Percentiles rank a stretch among this genome's conserved stretches.
These are phyloP conservation scores for Ichneumoninae sp. DNA, from an alignment of 2,888 invertebrate species.

Conservation along the genomic window DNA sequence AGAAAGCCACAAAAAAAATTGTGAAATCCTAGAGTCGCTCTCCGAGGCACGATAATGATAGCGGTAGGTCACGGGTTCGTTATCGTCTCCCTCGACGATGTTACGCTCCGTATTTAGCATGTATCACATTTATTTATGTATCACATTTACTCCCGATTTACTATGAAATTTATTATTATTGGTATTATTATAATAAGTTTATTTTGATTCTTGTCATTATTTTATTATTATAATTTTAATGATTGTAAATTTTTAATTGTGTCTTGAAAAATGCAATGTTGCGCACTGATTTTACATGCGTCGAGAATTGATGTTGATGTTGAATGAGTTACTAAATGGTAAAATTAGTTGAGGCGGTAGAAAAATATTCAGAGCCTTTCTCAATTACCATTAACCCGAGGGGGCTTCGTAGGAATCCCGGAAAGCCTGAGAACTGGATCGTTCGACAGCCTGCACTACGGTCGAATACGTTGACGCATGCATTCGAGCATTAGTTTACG, in stretches of 20 bases:
- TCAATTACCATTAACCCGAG: background rate
- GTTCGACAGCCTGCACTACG: background rate
- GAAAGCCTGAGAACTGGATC: conserved; percentile 7
- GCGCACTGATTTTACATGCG: background rate
- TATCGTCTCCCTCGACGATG: conserved; percentile 62
- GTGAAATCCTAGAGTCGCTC: conserved; percentile 36
- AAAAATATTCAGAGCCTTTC: background rate
- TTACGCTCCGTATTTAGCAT: background rate
- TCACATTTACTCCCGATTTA: conserved; percentile 5
- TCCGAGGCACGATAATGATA: conserved; percentile 57
- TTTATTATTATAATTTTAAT: background rate
- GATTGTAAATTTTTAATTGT: background rate
- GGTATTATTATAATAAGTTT: background rate
- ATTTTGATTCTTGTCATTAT: background rate
- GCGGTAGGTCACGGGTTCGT: conserved; percentile 70
- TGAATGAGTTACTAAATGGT: background rate
- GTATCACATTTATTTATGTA: conserved; percentile 9
- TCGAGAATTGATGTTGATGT: background rate
- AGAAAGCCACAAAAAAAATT: conserved; percentile 40
- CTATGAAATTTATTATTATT: background rate
- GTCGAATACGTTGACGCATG: conserved; percentile 8
- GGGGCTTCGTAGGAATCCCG: conserved; percentile 12
- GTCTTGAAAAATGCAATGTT: background rate
- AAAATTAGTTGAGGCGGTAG: background rate
- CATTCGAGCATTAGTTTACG: conserved; percentile 33